Base-by-base conservation (phyloP, 2,888 invertebrate genomes). In the Galeruca laticollis region DNA sequence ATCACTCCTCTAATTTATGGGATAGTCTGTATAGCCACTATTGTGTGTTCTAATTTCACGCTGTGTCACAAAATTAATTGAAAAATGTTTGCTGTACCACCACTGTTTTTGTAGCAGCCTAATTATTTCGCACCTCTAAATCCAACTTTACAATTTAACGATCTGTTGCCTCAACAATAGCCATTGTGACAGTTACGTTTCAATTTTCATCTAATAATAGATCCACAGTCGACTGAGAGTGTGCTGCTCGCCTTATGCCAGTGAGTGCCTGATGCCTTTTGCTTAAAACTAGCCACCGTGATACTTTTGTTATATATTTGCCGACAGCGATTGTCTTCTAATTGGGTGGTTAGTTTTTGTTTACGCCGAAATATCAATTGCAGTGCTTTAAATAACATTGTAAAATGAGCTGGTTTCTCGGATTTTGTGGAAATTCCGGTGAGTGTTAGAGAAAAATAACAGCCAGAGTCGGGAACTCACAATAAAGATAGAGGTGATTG, bases 91-190 rank as follows among this genome's bases (percentile, higher is more conserved):
- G n/a, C 8, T 33, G 40, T n/a, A 6, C 40, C 31, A 15, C 37
- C 43, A 43, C 26, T 60, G 60, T 43, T 35, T 40, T 33, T 21
- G 9, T 47, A 43, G 43, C 59, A 51, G 49, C 66, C 76, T 79
- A 80, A 80, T 80, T 80, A 80, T 79, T 78, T 77, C 77, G 73
- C 77, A 77, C 78, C 76, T 77, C 72, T 69, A 75, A 74, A 57
- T 72, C 75, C 68, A 74, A 76, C 77, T 77, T 77, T 69, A 73
- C 76, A 71, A 76, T 76, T 77, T 75, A 76, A 77, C 77, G 75
- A 76, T 77, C 77, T 76, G 78, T 75, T 77, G 76, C 76, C 76
- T 71, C 62, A 68, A 77, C 75, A 77, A 78, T 75, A 71, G 70
- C 75, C 67, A 73, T 78, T 77, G 76, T 78, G 68, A 64, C 66